Conservation (phyloP, 2,797 vertebrate species). For the Enoplosus armatus region DNA sequence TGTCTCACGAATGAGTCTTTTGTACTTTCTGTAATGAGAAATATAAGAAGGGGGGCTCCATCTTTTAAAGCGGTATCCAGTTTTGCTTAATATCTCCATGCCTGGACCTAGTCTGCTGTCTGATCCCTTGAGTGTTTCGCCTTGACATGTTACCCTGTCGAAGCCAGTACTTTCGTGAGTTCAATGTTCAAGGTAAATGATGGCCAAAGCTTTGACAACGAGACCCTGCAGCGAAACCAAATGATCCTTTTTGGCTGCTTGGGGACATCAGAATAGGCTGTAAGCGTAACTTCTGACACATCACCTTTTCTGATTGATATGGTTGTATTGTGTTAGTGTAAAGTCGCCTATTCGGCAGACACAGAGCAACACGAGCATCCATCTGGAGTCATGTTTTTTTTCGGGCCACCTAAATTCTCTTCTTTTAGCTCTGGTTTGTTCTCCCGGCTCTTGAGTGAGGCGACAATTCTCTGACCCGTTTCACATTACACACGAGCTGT, state of each 20-base stretch:
- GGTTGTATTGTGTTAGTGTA: background rate
- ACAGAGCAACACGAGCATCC: background rate
- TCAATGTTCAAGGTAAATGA: background rate
- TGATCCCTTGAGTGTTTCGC: background rate
- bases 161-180: background rate
- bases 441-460: background rate
- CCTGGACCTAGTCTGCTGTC: background rate
- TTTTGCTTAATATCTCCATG: no score
- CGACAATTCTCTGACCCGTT: background rate
- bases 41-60: no score
- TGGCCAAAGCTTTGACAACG: background rate
- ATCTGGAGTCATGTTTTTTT: no score
- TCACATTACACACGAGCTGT: background rate
- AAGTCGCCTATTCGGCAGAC: background rate
- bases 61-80: no score
- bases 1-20: no score
- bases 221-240: background rate
- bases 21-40: no score
- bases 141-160: background rate
- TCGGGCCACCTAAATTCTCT: background rate
- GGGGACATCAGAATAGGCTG: background rate
- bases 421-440: background rate
- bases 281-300: background rate
- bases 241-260: background rate
- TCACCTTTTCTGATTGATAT: background rate